phyloP scores from a whole-genome alignment of 2,888 invertebrate species.

The Caradrina clavipalpis region DNA sequence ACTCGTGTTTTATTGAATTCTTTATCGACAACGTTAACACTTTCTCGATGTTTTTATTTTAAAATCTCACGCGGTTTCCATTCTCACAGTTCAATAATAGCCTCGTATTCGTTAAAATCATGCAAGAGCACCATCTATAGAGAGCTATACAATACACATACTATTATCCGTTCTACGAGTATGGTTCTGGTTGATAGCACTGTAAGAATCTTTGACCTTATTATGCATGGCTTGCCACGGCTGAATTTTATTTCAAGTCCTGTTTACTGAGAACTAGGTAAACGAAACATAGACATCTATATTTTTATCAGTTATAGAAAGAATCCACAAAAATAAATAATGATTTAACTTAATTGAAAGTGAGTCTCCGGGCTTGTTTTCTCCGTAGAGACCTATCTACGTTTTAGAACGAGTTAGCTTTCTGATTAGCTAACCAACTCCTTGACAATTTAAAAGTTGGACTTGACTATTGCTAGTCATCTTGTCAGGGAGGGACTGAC shows the following conservation, averaged over 20 bases:
- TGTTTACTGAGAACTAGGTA: constrained; percentile 21
- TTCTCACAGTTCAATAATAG: constrained; percentile 49
- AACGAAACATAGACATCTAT: neutral
- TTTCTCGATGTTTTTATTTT: constrained; percentile 44
- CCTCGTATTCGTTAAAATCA: constrained; percentile 37
- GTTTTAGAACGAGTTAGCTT: too few species aligned
- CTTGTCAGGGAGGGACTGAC: neutral
- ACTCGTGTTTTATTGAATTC: constrained; percentile 30
- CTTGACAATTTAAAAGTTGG: too few species aligned
- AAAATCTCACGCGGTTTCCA: constrained; percentile 34
- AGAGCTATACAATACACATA: constrained; percentile 2
- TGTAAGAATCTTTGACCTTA: constrained; percentile 37
- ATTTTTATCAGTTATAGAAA: too few species aligned
- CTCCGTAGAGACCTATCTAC: too few species aligned
- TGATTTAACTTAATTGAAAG: too few species aligned
- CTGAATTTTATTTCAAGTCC: constrained; percentile 17
- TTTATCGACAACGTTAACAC: constrained; percentile 24
- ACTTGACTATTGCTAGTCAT: neutral
- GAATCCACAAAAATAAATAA: too few species aligned
- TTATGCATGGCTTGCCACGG: constrained; percentile 44
- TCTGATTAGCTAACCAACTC: too few species aligned
- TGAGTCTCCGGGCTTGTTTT: too few species aligned
- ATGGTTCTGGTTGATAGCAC: constrained; percentile 38
- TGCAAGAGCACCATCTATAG: constrained; percentile 34
- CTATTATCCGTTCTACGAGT: constrained; percentile 34